Evolutionary conservation across 2,113 vertebrate genomes (phyloP), one percentile per base, ranked within the genome.

Genomic region (Synodontis membranacea): DNA sequence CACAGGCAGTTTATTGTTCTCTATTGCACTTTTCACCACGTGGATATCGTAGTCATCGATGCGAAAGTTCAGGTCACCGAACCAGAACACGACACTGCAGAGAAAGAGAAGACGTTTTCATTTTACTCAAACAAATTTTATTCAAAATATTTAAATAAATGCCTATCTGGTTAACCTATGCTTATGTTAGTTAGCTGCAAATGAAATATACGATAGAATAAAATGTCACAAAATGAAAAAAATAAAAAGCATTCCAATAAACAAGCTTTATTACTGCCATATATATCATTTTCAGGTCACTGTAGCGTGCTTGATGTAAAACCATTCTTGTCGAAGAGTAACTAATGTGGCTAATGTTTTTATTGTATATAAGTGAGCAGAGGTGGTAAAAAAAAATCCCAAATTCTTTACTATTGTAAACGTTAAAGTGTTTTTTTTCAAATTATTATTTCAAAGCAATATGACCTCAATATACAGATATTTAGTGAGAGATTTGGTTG

Each of bases 1-100:
- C 85, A 98, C 93, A 87, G 96, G 94, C 58, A 99, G 93, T 87
- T 97, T 97, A 86, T 95, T 96, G 92, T 94, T 97, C 91, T 98
- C 97, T 0, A 99, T 96, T 88, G 98, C 96, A 2, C 96, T 96
- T 92, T 99, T 99, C 92, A 99, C 97, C 85, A 97, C 99, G 76
- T 97, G 97, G 86, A 97, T 96, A 89, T 99, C 98, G 0, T 97
- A 96, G 90, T 97, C 98, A 87, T 99, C 98, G 0, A 99, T 99
- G 23, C 98, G 97, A 91, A 99, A 99, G 91, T 99, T 99, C 89
- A 99, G 95, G 92, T 99, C 98, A 72, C 98, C 98, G 68, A 99
- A 98, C 97, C 98, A 99, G 93, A 99, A 99, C 72, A 99, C 96
- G 0, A 99, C 95, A 89, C 98, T 99, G 93, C 2, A 28, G 85